Conservation (phyloP, 2,888 invertebrate species). For the Tipula vernalis region DNA sequence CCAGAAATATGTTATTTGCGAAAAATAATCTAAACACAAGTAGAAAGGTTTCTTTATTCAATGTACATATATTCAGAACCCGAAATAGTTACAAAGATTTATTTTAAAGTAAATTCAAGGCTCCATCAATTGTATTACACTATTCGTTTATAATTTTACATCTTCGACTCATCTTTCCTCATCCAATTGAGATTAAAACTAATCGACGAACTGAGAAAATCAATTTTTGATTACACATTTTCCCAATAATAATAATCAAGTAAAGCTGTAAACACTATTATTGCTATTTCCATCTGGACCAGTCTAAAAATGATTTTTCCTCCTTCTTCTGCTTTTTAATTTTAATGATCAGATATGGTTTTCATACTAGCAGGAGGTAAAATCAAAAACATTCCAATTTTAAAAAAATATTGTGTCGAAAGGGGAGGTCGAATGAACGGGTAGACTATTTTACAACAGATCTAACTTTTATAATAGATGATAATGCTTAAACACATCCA, state of each 20-base stretch:
- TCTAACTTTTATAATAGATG: neutral
- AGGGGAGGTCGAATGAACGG: neutral
- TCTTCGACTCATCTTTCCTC: neutral
- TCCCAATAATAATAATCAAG: neutral
- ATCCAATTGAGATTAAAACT: neutral
- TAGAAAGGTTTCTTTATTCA: neutral
- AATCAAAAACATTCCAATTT: neutral
- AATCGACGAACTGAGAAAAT: neutral
- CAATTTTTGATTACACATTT: neutral
- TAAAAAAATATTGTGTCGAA: neutral
- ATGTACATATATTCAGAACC: neutral
- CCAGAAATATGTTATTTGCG: neutral
- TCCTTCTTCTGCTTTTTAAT: neutral
- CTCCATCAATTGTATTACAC: neutral
- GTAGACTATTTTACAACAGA: neutral
- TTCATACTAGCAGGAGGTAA: neutral
- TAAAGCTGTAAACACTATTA: neutral
- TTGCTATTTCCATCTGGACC: neutral
- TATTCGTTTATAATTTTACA: neutral
- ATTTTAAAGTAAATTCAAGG: neutral
- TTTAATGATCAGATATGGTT: neutral
- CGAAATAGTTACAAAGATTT: neutral
- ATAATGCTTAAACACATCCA: neutral
- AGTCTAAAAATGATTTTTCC: neutral
- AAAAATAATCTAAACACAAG: neutral